Evolutionary conservation across 2,888 invertebrate species (phyloP).

Genomic region (Oxycera nigricornis): DNA sequence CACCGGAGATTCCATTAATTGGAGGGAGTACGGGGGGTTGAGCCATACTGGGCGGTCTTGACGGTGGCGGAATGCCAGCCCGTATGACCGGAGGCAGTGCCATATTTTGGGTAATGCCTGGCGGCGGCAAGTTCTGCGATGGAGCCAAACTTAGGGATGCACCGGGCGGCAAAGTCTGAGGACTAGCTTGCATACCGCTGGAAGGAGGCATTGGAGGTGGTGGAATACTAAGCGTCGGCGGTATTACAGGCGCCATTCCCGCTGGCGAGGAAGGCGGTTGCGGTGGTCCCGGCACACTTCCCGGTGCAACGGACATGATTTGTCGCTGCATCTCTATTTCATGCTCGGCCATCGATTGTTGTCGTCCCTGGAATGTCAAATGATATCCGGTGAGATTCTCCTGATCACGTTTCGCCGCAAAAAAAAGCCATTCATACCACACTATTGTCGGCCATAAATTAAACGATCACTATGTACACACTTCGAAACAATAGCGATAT

Average conservation of each 20-base stretch:
- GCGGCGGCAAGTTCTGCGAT: constrained; percentile 46
- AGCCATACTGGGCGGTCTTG: constrained; percentile 8
- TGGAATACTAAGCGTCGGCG: constrained; percentile 52
- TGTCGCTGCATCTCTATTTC: constrained; percentile 54
- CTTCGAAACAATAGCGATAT: too few relatives aligned
- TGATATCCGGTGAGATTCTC: background rate
- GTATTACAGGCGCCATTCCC: constrained; percentile 42
- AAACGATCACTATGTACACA: too few relatives aligned
- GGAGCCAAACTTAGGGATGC: constrained; percentile 48
- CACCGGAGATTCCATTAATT: background rate
- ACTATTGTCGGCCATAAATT: background rate
- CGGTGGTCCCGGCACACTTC: constrained; percentile 31
- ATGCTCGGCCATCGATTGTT: constrained; percentile 50
- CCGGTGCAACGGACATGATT: constrained; percentile 51
- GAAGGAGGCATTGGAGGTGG: constrained; percentile 58
- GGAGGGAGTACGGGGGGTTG: background rate
- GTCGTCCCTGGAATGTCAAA: constrained; percentile 12
- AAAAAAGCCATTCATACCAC: background rate
- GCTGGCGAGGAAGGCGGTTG: constrained; percentile 42
- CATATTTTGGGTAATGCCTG: background rate
- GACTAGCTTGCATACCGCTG: constrained; percentile 57
- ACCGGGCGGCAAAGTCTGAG: constrained; percentile 51
- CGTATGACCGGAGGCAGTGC: background rate
- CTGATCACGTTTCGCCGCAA: too few relatives aligned
- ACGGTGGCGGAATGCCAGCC: constrained; percentile 1